Percentiles rank a stretch among this genome's conserved stretches.
These are phyloP conservation scores for Cerastis leucographa DNA, from an alignment of 2,888 invertebrate genomes.

Conservation along the genomic window DNA sequence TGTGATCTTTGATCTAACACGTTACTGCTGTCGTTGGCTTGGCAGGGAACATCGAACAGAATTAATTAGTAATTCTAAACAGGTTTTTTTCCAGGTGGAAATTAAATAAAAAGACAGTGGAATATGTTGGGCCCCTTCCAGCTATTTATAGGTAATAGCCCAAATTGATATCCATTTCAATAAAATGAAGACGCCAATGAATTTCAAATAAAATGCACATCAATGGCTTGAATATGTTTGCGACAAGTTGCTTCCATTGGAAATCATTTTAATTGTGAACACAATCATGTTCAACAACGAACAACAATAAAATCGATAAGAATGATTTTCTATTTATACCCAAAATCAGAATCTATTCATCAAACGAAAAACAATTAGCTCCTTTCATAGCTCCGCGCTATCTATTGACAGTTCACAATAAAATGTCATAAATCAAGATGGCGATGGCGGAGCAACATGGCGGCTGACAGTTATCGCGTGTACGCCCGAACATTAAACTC, in stretches of 20 bases:
- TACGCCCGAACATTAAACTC: conserved; percentile 89
- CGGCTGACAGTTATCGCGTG: conserved; percentile 89
- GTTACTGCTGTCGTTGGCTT: conserved; percentile 47
- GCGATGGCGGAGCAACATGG: conserved; percentile 87
- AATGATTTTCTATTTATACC: conserved; percentile 16
- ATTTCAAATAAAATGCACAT: too few relatives aligned
- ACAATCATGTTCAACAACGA: conserved; percentile 10
- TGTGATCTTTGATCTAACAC: conserved; percentile 61
- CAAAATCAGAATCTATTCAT: conserved; percentile 42
- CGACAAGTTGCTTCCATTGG: too few relatives aligned
- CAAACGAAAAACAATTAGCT: conserved; percentile 62
- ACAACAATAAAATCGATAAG: neutral
- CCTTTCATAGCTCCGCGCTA: conserved; percentile 72
- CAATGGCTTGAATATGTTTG: too few relatives aligned
- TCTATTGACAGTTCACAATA: conserved; percentile 85
- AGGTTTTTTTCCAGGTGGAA: conserved; percentile 10
- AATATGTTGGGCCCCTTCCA: neutral
- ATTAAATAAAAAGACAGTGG: neutral
- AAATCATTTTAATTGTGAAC: too few relatives aligned
- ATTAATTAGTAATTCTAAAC: conserved; percentile 44
- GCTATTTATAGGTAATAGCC: too few relatives aligned
- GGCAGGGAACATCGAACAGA: conserved; percentile 18
- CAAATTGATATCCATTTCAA: too few relatives aligned
- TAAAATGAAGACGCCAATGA: too few relatives aligned
- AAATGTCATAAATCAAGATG: conserved; percentile 88